phyloP scores from a whole-genome alignment of 2,797 vertebrate species.

The Labroides dimidiatus region DNA sequence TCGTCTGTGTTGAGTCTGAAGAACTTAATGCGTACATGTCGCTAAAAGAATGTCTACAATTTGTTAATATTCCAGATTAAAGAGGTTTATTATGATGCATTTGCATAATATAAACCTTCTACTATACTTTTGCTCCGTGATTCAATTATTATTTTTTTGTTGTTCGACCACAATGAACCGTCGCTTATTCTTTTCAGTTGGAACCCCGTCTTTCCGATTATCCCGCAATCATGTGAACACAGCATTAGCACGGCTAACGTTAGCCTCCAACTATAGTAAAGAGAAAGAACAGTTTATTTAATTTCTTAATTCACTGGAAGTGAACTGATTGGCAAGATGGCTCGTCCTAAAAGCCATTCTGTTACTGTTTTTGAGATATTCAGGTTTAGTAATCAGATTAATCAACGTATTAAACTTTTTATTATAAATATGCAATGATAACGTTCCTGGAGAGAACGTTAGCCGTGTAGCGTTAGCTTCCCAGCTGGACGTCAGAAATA shows the following conservation, averaged over 20 bases:
- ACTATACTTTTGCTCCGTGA: no score
- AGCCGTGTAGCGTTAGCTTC: constrained; percentile 63
- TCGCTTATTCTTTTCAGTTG: no score
- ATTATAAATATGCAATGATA: constrained; percentile 53
- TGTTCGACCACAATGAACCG: no score
- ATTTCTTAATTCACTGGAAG: constrained; percentile 6
- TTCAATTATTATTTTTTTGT: no score
- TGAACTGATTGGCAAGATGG: neutral
- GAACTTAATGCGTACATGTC: no score
- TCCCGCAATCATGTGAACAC: neutral
- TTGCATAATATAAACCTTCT: no score
- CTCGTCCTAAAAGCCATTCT: neutral
- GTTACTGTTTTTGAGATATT: neutral
- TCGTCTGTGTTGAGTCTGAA: no score
- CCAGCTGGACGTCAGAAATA: constrained; percentile 40
- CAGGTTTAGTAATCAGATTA: neutral
- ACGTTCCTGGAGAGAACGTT: constrained; percentile 24
- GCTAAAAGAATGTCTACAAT: no score
- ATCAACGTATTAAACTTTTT: constrained; percentile 64
- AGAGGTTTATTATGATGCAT: no score
- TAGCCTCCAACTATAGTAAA: constrained; percentile 42
- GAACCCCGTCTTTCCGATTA: neutral
- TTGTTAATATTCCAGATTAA: no score
- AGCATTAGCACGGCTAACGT: constrained; percentile 29
- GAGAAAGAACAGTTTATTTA: constrained; percentile 52